These are phyloP conservation scores for Tympanuchus pallidicinctus DNA, from an alignment of 2,113 vertebrate species.

Conservation along the genomic window DNA sequence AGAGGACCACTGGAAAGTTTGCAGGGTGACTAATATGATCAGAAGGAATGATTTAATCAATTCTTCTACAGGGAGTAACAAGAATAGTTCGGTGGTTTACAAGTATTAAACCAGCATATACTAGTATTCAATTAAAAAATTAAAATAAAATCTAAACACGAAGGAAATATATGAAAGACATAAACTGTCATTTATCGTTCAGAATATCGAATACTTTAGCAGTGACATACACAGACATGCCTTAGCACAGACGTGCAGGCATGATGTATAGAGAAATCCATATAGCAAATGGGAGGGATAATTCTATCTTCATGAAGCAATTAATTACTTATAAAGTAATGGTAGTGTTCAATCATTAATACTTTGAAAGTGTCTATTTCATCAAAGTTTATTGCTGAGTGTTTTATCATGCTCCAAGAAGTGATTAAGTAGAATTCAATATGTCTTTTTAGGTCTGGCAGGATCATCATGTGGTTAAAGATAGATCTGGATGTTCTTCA, in stretches of 20 bases:
- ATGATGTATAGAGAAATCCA: constrained; percentile 3
- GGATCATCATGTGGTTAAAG: not conserved
- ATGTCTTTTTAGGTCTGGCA: constrained; percentile 24
- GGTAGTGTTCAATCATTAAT: constrained; percentile 11
- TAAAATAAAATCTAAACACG: not conserved
- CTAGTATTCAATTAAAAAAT: not conserved
- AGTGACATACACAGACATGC: not conserved
- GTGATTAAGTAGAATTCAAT: constrained; percentile 44
- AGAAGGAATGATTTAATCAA: constrained; percentile 27
- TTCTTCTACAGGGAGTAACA: not conserved
- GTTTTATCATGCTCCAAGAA: constrained; percentile 52
- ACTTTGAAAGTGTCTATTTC: constrained; percentile 10
- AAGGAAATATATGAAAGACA: not conserved
- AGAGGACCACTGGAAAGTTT: constrained; percentile 20
- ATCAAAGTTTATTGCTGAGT: constrained; percentile 10
- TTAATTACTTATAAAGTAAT: constrained; percentile 37
- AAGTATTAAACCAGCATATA: not conserved
- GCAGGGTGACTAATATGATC: constrained; percentile 5
- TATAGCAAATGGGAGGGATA: not conserved
- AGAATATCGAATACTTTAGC: not conserved
- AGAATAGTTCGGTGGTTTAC: not conserved
- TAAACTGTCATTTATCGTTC: not conserved
- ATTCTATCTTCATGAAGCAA: not conserved
- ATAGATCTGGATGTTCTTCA: constrained; percentile 39
- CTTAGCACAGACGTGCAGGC: not conserved